Percentiles rank a stretch among this genome's conserved stretches.
Evolutionary conservation across 2,797 vertebrate genomes (phyloP).

Genomic region (Cottoperca gobio): DNA sequence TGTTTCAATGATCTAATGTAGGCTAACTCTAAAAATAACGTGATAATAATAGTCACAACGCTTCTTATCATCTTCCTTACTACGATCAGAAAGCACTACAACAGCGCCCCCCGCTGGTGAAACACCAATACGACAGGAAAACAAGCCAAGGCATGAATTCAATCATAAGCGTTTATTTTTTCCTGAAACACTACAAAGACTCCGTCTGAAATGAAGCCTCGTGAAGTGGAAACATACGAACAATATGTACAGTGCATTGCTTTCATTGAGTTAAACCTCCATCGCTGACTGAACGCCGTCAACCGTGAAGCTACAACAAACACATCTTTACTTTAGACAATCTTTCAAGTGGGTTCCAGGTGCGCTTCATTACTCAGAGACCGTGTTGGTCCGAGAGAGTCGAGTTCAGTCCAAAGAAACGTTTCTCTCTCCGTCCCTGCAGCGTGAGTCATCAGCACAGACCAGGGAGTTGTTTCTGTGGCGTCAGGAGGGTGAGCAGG

Average conservation of each 20-base stretch:
- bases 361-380: constrained; percentile 41
- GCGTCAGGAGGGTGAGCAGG: constrained; percentile 28
- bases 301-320: constrained; percentile 42
- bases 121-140: not conserved
- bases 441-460: constrained; percentile 70
- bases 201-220: constrained; percentile 57
- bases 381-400: constrained; percentile 36
- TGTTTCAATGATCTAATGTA: constrained; percentile 39
- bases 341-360: constrained; percentile 86
- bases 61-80: constrained; percentile 15
- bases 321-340: constrained; percentile 9
- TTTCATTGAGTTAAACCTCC: constrained; percentile 65
- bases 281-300: constrained; percentile 29
- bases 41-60: constrained; percentile 24
- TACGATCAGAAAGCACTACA: not conserved
- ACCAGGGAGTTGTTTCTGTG: constrained; percentile 24
- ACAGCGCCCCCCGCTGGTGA: constrained; percentile 63
- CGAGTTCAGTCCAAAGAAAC: constrained; percentile 48
- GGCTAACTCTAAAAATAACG: constrained; percentile 44
- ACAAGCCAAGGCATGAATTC: not conserved
- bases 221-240: constrained; percentile 46
- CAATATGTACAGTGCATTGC: constrained; percentile 63
- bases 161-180: constrained; percentile 49
- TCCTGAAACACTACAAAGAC: constrained; percentile 43
- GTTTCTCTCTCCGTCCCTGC: constrained; percentile 48